These are phyloP conservation scores for Drosophila conformis DNA, from an alignment of 2,888 invertebrate species.

Conservation along the genomic window DNA sequence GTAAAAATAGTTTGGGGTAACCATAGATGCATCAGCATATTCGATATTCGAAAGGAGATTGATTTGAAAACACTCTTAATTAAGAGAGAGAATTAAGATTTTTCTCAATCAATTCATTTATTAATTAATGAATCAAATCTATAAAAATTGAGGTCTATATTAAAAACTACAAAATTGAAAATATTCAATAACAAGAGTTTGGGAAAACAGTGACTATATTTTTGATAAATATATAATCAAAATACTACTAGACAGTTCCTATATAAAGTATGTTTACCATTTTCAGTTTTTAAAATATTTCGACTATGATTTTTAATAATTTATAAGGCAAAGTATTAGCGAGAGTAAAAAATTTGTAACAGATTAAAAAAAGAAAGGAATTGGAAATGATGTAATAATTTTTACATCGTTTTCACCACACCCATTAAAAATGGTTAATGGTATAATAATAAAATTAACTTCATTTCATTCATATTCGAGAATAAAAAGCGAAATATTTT, in stretches of 20 bases:
- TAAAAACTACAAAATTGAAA: not conserved
- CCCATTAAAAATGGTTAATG: not conserved
- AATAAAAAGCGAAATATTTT: not conserved
- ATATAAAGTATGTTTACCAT: not conserved
- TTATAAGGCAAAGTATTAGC: not conserved
- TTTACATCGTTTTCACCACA: not conserved
- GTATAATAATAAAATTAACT: not conserved
- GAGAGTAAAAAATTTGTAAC: not conserved
- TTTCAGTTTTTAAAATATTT: not conserved
- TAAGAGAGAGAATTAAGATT: not conserved
- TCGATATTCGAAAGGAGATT: constrained; percentile 20
- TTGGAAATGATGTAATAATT: not conserved
- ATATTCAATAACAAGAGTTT: not conserved
- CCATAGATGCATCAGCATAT: constrained; percentile 36
- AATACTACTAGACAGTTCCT: not conserved
- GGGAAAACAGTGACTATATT: not conserved
- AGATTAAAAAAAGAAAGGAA: not conserved
- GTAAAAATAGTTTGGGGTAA: constrained; percentile 53
- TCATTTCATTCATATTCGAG: not conserved
- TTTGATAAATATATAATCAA: not conserved
- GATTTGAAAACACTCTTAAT: not conserved
- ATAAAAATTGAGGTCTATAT: not conserved
- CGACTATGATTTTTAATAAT: not conserved
- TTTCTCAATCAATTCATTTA: not conserved
- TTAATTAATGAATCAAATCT: not conserved